A percentile compares a stretch with the other conserved stretches of the same genome.
phyloP scores from a whole-genome alignment of 2,888 invertebrate genomes.

The Ptychoptera albimana region DNA sequence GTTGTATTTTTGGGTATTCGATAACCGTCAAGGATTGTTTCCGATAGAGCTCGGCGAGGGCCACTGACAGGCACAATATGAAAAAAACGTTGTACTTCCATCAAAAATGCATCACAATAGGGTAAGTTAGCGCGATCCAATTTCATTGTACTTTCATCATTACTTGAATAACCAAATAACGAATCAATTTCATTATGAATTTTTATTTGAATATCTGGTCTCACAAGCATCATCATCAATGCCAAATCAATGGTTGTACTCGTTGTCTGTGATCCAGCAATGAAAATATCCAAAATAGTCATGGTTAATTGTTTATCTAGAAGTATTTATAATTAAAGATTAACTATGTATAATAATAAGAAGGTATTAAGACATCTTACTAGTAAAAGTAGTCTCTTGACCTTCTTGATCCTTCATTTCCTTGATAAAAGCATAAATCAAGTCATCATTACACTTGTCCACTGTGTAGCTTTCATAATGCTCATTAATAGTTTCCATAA shows the following conservation, averaged over 20 bases:
- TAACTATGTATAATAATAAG: not conserved
- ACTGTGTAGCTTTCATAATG: constrained; percentile 34
- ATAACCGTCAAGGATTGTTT: constrained; percentile 38
- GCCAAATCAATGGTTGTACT: constrained; percentile 44
- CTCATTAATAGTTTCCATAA: constrained; percentile 39
- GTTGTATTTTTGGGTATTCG: constrained; percentile 36
- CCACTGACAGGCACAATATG: constrained; percentile 38
- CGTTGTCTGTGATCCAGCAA: constrained; percentile 49
- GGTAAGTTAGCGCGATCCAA: constrained; percentile 31
- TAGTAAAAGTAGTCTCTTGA: not conserved
- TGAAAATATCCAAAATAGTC: constrained; percentile 48
- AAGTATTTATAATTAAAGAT: constrained; percentile 4
- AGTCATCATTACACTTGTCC: constrained; percentile 33
- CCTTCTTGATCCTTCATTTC: constrained; percentile 35
- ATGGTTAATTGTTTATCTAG: constrained; percentile 43
- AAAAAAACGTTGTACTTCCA: constrained; percentile 39
- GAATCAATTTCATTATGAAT: constrained; percentile 37
- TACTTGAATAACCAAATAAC: constrained; percentile 15
- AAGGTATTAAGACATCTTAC: not conserved
- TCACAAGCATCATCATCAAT: constrained; percentile 39
- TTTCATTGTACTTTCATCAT: constrained; percentile 17
- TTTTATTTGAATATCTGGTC: constrained; percentile 40
- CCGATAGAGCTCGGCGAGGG: constrained; percentile 36
- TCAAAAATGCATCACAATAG: constrained; percentile 37
- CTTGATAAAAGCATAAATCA: constrained; percentile 45